phyloP scores from a whole-genome alignment of 2,113 vertebrate genomes.

The Cochlearius cochlearius region DNA sequence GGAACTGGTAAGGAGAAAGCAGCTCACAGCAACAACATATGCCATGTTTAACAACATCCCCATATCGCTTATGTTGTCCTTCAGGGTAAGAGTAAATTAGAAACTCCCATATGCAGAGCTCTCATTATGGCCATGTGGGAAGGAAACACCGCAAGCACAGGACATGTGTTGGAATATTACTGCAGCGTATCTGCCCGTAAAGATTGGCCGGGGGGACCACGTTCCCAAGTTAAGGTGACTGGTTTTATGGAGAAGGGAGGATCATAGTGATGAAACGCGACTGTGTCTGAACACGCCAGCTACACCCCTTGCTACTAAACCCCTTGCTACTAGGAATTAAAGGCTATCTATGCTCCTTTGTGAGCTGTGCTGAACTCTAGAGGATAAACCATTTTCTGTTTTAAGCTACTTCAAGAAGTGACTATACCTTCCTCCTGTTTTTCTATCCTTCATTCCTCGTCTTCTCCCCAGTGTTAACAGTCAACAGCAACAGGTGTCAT shows the following conservation, averaged over 20 bases:
- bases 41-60: neutral
- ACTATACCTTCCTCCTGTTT: neutral
- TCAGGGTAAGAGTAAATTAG: neutral
- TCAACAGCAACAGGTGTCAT: neutral
- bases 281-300: neutral
- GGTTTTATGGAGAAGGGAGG: neutral
- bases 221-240: neutral
- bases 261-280: neutral
- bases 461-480: neutral
- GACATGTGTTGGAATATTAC: neutral
- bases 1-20: neutral
- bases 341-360: neutral
- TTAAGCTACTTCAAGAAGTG: neutral
- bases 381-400: neutral
- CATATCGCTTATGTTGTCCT: neutral
- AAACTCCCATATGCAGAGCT: neutral
- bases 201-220: rapidly evolving
- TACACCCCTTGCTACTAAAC: neutral
- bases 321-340: neutral
- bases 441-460: neutral
- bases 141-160: neutral
- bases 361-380: neutral
- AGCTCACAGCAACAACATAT: neutral
- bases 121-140: neutral
- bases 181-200: neutral